These are phyloP conservation scores for Pantherophis vulpinus DNA, from an alignment of 2,797 vertebrate genomes.

Conservation along the genomic window DNA sequence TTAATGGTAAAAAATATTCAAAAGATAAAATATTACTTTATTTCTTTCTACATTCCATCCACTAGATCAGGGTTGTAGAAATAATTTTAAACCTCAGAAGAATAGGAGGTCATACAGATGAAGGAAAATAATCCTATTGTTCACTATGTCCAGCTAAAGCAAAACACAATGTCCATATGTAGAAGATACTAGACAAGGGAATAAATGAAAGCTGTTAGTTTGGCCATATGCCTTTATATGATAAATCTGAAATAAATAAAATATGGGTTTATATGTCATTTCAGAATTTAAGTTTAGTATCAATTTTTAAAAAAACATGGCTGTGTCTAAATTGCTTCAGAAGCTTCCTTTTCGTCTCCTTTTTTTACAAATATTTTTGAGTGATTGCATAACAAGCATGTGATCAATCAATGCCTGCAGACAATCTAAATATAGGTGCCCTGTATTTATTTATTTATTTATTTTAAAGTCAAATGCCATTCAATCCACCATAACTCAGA, in stretches of 20 bases:
- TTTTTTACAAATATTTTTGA: not conserved
- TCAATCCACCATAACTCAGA: not conserved
- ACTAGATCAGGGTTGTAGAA: not conserved
- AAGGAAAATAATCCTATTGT: not conserved
- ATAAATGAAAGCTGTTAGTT: not conserved
- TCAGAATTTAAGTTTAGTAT: not conserved
- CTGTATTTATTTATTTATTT: not conserved
- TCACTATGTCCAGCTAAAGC: not conserved
- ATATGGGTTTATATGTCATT: not conserved
- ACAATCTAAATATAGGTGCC: not conserved
- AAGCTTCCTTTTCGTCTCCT: not conserved
- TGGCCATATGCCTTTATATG: not conserved
- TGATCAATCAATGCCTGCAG: not conserved
- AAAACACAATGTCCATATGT: not conserved
- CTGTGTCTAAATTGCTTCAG: not conserved
- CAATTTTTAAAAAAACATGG: no score
- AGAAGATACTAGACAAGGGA: not conserved
- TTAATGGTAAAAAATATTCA: conserved; percentile 2
- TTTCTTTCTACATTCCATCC: not conserved
- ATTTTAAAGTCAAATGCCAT: not conserved
- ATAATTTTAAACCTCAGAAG: not conserved
- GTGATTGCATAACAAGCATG: not conserved
- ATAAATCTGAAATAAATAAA: not conserved
- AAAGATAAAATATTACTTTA: not conserved
- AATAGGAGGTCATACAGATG: not conserved